Evolutionary conservation across 2,888 invertebrate species (phyloP), one percentile per base, ranked within the genome.

Genomic region (Slavum lentiscoides): DNA sequence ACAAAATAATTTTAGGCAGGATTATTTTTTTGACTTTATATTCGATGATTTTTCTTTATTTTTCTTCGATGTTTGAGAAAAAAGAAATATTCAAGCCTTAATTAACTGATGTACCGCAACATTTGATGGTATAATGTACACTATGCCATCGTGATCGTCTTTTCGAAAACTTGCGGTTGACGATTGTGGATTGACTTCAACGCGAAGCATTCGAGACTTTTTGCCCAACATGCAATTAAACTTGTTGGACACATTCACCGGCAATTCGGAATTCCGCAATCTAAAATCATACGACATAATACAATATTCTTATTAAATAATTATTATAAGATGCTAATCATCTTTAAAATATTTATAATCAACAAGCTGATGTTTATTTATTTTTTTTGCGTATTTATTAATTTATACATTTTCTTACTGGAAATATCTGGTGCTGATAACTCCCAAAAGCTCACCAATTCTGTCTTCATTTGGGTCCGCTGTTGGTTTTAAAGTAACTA

Each of bases 371-470:
- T 23, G 13, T 61, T 61, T 61, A 6, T n/a, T n/a, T n/a, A n/a
- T n/a, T n/a, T n/a, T n/a, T n/a, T n/a, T n/a, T n/a, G n/a, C n/a
- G n/a, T n/a, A n/a, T n/a, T n/a, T n/a, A 61, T 17, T 23, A 2
- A 39, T 49, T 66, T 39, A 67, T 7, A 80, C 83, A 58, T 64
- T 76, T 64, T 90, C 92, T 90, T 88, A 95, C 95, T 91, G 90
- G 83, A 89, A 88, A 87, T 91, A 94, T 85, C 92, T 89, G 84
- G 92, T 91, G 85, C 92, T 91, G 8, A 97, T 87, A 76, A 93
- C 90, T 19, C 96, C 97, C 19, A 97, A 89, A 53, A 96, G 88
- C 87, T 97, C 97, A 0, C 96, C 97, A 74, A 96, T 91, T 83
- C 93, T 89, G 86, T 96, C 95, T 83, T 93, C 92, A 64, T 86